These are phyloP conservation scores for Heterochromis multidens DNA, from an alignment of 2,113 vertebrate species.

Conservation along the genomic window DNA sequence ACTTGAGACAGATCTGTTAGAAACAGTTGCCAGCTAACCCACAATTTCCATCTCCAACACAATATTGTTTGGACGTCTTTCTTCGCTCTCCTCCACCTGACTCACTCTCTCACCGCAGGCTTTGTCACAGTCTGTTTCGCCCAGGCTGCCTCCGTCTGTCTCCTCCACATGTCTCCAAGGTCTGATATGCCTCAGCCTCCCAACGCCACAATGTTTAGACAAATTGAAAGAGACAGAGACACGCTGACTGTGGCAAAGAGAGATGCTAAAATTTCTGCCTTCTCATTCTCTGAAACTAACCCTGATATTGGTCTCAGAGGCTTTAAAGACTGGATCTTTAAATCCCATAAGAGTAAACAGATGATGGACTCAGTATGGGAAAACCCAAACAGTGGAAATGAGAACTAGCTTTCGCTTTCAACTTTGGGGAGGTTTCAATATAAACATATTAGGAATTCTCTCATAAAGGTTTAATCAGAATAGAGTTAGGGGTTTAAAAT, in stretches of 20 bases:
- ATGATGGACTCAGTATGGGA: background rate
- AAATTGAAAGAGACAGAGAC: slow-evolving; percentile 30
- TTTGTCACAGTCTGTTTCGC: slow-evolving; percentile 36
- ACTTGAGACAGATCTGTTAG: background rate
- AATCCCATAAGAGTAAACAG: slow-evolving; percentile 31
- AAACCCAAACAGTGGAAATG: background rate
- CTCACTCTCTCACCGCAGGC: slow-evolving; percentile 35
- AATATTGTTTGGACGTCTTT: background rate
- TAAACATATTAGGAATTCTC: background rate
- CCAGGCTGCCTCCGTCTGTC: slow-evolving; percentile 24
- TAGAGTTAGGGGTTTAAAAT: background rate
- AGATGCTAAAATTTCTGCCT: slow-evolving; percentile 12
- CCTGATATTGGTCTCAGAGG: slow-evolving; percentile 25
- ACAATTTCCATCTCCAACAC: slow-evolving; percentile 31
- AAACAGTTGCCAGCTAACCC: background rate
- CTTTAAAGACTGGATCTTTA: slow-evolving; percentile 4
- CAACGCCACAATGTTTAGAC: slow-evolving; percentile 53
- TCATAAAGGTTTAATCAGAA: background rate
- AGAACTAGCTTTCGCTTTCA: background rate
- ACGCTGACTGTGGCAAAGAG: slow-evolving; percentile 7
- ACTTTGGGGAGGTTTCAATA: background rate
- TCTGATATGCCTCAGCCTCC: slow-evolving; percentile 3
- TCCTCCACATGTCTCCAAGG: slow-evolving; percentile 29
- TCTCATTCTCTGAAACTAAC: background rate
- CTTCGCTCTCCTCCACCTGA: slow-evolving; percentile 46